Evolutionary conservation across 2,888 invertebrate species (phyloP), one percentile per base, ranked within the genome.

Genomic region (Acrobasis repandana): DNA sequence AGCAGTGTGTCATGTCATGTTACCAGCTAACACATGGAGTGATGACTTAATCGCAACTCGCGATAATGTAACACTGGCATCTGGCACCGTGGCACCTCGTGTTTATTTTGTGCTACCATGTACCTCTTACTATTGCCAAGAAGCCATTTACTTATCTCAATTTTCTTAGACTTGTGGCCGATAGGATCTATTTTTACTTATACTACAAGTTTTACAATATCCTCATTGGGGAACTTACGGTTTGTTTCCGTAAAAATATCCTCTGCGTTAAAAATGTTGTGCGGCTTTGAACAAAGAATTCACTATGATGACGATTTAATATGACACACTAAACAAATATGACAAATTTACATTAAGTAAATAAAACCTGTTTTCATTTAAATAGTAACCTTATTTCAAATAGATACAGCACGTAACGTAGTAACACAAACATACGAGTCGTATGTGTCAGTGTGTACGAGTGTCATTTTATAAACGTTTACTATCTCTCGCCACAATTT

Each of bases 391-490:
- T 16, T 52, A 52, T 34, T 52, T 4, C 2, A 34, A 9, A 52
- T 9, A 34, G 34, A 34, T 52, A 52, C n/a, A 38, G 11, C 38
- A 43, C 38, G 14, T 54, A 38, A 43, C 38, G 14, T 54, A 38
- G 18, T 38, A 14, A 18, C 18, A 43, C 20, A 54, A 38, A 18
- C 14, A 38, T 43, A 54, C 11, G 16, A 52, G 16, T 16, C 28
- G 28, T 28, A 28, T 28, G 9, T 11, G 49, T 20, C 28, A 43
- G 15, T 38, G 56, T 43, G 20, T 47, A 9, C 9, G 36, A 47
- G 33, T 57, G 57, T 47, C 47, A 28, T 33, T 47, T 57, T 47
- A 33, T 57, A 57, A 48, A n/a, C 38, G 52, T 52, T 52, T 52
- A 52, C 52, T 43, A 54, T 54, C 38, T 43, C 54, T 54, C 52